Evolutionary conservation across 1,140 invertebrate species (phyloP), one percentile per base, ranked within the genome.

Genomic region (Drosophila murphyi): DNA sequence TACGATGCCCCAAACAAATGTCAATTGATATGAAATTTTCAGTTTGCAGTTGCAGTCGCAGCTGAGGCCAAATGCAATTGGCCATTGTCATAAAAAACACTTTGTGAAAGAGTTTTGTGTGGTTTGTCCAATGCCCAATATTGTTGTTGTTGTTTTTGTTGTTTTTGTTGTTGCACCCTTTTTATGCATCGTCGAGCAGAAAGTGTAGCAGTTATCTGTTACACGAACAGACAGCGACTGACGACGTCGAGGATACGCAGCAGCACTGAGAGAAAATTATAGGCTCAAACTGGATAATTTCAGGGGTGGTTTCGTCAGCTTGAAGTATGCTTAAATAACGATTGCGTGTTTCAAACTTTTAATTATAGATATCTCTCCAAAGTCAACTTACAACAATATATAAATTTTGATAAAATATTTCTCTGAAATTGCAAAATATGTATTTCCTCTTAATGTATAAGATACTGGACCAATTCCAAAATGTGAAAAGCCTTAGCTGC

Each of bases 151-250:
- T 64, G 45, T 31, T 50, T 60, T 45, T 64, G 70, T 57, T 62
- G 32, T 41, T 72, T 61, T 60, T 65, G 43, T 50, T 64, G 76
- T 88, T 65, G 72, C 52, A 89, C 85, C 85, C 81, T 89, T 88
- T 89, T 89, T 89, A 89, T 89, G 86, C 85, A 90, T 89, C 86
- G 85, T 69, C 85, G 80, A 89, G 86, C 85, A 89, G 85, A 89
- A 89, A 89, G 85, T 89, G 83, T 83, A 85, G 81, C 80, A 85
- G 73, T 88, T 89, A 89, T 89, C 85, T 85, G 86, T 63, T 79
- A 80, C 71, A 75, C 59, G 54, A 77, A 57, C 52, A 56, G 34
- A 29, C 57, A 35, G 20, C 52, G 51, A 60, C 52, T 45, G 37
- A 64, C 67, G 60, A 47, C 43, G 20, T 59, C 48, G 69, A 75